Base-by-base conservation (phyloP, 2,797 vertebrate genomes). In the Propithecus deckenii region DNA sequence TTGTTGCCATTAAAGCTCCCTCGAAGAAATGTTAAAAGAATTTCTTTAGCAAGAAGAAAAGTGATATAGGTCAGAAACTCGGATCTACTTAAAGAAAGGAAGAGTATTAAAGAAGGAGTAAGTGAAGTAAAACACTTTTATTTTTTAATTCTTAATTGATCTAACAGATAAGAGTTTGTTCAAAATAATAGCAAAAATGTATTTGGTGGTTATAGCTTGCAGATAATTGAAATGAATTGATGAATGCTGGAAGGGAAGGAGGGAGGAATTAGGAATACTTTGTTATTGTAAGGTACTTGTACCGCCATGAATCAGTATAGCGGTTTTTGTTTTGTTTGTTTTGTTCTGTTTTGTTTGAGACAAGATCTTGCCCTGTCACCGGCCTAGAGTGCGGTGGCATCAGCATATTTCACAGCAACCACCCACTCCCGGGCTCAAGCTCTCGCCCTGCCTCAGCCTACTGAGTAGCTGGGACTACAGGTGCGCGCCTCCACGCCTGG, bases 31-130 rank as follows among this genome's bases (percentile, higher is more conserved):
- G 22, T 57, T 87, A 50, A 87, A 83, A 86, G 91, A 69, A 57
- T 25, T 41, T 91, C 67, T 94, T 94, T 30, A 85, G 57, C 75
- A n/a, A 80, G 43, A 87, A 87, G 28, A 86, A 87, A 90, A 94
- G 94, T 83, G 7, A 59, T 59, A 48, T 2, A 52, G 35, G 9
- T 74, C 76, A 92, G 69, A 92, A 85, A 50, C 35, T 79, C 25
- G 8, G 50, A 78, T 90, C 35, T 41, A 48, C 30, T 5, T 63
- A 72, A 79, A 92, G 35, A 67, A 61, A 43, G 25, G 48, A 59
- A 89, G 4, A 13, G 2, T 63, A 28, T 52, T 69, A 83, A 18
- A 65, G 67, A 81, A 89, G 35, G 22, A 83, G 32, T 71, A 86
- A 86, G 17, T 46, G 25, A 61, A 78, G 61, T 80, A 76, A 87